Conservation (phyloP, 2,797 vertebrate genomes). For the Sciurus carolinensis region DNA sequence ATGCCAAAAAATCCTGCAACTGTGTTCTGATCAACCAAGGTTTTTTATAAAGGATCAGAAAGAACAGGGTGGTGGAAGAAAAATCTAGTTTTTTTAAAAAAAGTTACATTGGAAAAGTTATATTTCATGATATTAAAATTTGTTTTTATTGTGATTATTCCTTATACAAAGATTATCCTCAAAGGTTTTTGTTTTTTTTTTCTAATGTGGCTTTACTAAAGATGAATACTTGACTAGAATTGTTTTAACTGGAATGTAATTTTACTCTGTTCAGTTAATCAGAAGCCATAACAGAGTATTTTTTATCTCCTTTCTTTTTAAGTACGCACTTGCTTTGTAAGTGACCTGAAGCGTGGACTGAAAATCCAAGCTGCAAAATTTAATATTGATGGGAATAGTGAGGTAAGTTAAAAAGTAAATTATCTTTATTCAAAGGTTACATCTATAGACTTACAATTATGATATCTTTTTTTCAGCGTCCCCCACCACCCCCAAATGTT, state of each 20-base stretch:
- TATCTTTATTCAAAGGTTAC: not conserved
- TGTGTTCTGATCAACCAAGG: not conserved
- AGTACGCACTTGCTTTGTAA: conserved; percentile 97
- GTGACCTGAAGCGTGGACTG: conserved; percentile 96
- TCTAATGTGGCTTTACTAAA: conserved; percentile 2
- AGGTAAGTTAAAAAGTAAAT: conserved; percentile 90
- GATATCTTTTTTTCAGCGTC: conserved; percentile 90
- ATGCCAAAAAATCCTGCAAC: not conserved
- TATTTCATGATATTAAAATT: conserved; percentile 3
- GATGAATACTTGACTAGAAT: not conserved
- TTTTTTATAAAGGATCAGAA: not conserved
- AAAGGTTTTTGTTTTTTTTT: not conserved
- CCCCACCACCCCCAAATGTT: conserved; percentile 95
- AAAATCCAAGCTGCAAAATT: conserved; percentile 98
- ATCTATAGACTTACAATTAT: conserved; percentile 15
- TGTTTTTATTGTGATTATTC: conserved; percentile 37
- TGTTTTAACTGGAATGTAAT: not conserved
- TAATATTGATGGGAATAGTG: conserved; percentile 95
- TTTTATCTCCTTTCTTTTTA: conserved; percentile 63
- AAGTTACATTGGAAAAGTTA: not conserved
- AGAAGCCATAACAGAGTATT: conserved; percentile 29
- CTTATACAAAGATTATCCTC: not conserved
- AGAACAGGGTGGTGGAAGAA: not conserved
- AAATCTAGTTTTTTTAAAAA: not conserved
- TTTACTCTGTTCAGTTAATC: not conserved